These are phyloP conservation scores for Copsychus sechellarum DNA, from an alignment of 2,113 vertebrate species.

Conservation along the genomic window DNA sequence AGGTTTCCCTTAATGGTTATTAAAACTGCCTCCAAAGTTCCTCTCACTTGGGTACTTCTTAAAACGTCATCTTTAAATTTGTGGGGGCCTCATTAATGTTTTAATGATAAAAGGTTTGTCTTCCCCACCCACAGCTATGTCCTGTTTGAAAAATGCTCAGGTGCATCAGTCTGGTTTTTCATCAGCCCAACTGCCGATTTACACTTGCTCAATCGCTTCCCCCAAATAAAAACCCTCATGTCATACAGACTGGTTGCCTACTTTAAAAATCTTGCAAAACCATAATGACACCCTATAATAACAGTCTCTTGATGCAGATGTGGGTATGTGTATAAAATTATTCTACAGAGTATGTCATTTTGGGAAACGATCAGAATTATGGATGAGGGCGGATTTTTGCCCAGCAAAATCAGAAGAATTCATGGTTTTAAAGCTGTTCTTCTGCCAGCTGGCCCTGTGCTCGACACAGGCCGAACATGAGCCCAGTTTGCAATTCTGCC, in stretches of 20 bases:
- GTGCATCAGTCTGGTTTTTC: neutral
- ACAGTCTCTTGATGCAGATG: neutral
- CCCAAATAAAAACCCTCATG: neutral
- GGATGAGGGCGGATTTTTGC: neutral
- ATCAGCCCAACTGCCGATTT: neutral
- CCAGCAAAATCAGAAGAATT: neutral
- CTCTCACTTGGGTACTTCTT: neutral
- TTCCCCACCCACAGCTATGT: constrained; percentile 6
- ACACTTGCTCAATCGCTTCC: neutral
- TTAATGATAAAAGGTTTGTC: neutral
- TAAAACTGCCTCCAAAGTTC: neutral
- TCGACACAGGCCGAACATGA: neutral
- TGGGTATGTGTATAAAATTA: neutral
- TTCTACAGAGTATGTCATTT: neutral
- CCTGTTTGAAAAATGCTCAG: neutral
- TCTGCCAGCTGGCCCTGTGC: neutral
- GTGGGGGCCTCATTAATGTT: neutral
- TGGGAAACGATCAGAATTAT: neutral
- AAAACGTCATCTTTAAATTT: neutral
- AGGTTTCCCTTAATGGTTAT: neutral
- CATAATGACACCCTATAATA: neutral
- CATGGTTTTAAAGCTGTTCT: neutral
- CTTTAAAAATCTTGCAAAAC: neutral
- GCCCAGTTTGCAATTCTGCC: neutral
- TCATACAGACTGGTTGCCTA: neutral